Percentiles rank a stretch among this genome's conserved stretches.
Evolutionary conservation across 53 echinoderm and acorn worm genomes (phyloP).

Genomic region (Zoroaster sp.): DNA sequence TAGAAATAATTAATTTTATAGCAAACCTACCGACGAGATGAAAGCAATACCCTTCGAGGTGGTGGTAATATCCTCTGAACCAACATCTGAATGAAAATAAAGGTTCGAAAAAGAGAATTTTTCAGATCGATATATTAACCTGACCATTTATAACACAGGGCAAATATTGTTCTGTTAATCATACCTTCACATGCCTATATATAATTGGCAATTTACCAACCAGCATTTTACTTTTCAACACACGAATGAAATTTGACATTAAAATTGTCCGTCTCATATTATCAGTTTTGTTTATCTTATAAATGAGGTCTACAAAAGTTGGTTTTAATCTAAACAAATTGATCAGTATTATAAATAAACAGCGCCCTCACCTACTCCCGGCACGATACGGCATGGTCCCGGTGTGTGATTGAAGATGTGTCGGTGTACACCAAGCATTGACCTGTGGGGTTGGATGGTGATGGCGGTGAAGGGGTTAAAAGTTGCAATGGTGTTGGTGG

Average conservation of each 20-base stretch:
- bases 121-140: not conserved
- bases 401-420: slow-evolving; percentile 48
- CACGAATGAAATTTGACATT: not conserved
- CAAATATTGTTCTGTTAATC: too few relatives aligned
- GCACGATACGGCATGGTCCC: slow-evolving; percentile 32
- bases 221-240: too few relatives aligned
- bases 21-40: slow-evolving; percentile 62
- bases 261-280: not conserved
- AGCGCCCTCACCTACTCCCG: slow-evolving; percentile 52
- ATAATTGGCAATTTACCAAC: too few relatives aligned
- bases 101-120: not conserved
- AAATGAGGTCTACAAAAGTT: not conserved
- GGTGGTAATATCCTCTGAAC: slow-evolving; percentile 71
- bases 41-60: slow-evolving; percentile 66
- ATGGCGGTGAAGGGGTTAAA: too few relatives aligned
- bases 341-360: too few relatives aligned
- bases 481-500: too few relatives aligned
- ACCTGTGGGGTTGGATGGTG: not conserved
- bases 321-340: too few relatives aligned
- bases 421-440: slow-evolving; percentile 13
- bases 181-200: too few relatives aligned
- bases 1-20: too few relatives aligned
- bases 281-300: not conserved
- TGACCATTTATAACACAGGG: too few relatives aligned
- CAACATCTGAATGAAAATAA: slow-evolving; percentile 38